phyloP scores from a whole-genome alignment of 2,888 invertebrate species.

The Stegophylla sp. region DNA sequence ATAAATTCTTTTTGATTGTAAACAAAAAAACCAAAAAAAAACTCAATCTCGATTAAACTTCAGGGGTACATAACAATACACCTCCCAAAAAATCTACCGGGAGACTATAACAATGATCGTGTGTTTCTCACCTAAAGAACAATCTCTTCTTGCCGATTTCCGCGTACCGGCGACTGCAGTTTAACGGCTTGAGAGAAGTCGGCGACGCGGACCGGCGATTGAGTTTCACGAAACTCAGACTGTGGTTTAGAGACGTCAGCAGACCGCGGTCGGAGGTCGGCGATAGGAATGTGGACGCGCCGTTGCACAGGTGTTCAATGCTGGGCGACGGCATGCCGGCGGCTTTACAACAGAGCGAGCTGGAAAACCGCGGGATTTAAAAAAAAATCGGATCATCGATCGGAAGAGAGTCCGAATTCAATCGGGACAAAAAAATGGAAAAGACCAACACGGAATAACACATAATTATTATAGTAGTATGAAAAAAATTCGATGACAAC shows the following conservation, averaged over 20 bases:
- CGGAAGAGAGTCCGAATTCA: background rate
- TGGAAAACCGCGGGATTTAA: conserved; percentile 36
- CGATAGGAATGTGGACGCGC: conserved; percentile 55
- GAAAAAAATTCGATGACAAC: background rate
- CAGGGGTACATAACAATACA: too few relatives aligned
- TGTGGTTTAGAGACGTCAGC: conserved; percentile 65
- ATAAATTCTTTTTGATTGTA: too few relatives aligned
- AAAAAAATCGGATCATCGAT: conserved; percentile 3
- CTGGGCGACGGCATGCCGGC: conserved; percentile 54
- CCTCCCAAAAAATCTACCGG: too few relatives aligned
- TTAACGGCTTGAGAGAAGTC: conserved; percentile 64
- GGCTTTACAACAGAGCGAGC: conserved; percentile 22
- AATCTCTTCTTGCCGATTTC: conserved; percentile 66
- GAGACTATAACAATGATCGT: background rate
- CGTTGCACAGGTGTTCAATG: conserved; percentile 58
- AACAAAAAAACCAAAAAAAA: too few relatives aligned
- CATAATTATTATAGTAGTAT: background rate
- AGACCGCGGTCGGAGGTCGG: conserved; percentile 53
- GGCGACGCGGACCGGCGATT: conserved; percentile 65
- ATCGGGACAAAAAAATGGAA: background rate
- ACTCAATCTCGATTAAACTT: too few relatives aligned
- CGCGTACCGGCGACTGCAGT: conserved; percentile 69
- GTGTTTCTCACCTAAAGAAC: conserved; percentile 66
- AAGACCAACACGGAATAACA: background rate
- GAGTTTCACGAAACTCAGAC: conserved; percentile 67